phyloP scores from a whole-genome alignment of 1,140 invertebrate species.

The Eumaeus atala region DNA sequence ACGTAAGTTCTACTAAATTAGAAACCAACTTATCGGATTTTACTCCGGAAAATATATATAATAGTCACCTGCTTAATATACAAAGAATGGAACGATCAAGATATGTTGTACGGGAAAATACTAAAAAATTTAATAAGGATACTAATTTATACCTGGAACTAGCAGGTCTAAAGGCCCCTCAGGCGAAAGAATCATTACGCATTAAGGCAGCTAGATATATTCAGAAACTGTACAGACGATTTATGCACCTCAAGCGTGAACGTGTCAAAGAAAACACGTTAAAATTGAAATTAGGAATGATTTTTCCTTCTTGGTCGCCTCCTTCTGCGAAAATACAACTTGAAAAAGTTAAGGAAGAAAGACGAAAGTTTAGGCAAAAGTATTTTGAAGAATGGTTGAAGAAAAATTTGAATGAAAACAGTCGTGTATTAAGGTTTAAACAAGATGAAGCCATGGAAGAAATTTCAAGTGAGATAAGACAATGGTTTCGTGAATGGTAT shows the following conservation, averaged over 20 bases:
- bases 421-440: slow-evolving; percentile 72
- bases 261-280: slow-evolving; percentile 35
- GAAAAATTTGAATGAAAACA: slow-evolving; percentile 74
- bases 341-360: slow-evolving; percentile 67
- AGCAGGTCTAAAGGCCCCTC: slow-evolving; percentile 52
- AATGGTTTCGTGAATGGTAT: slow-evolving; percentile 79
- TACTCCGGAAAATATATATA: slow-evolving; percentile 33
- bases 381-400: slow-evolving; percentile 72
- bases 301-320: slow-evolving; percentile 40
- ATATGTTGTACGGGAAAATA: slow-evolving; percentile 31
- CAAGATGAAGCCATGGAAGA: slow-evolving; percentile 79
- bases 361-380: slow-evolving; percentile 66
- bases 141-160: slow-evolving; percentile 55
- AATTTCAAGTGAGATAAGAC: slow-evolving; percentile 80
- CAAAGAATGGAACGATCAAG: slow-evolving; percentile 60
- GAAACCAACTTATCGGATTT: slow-evolving; percentile 10
- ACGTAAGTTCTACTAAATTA: slow-evolving; percentile 38
- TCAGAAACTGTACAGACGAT: slow-evolving; percentile 42
- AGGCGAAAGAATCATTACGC: slow-evolving; percentile 34
- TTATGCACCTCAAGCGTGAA: slow-evolving; percentile 50
- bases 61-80: slow-evolving; percentile 48
- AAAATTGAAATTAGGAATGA: slow-evolving; percentile 50
- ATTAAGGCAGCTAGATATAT: slow-evolving; percentile 42
- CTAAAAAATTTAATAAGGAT: slow-evolving; percentile 47
- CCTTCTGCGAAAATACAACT: slow-evolving; percentile 65